phyloP scores from a whole-genome alignment of 2,113 vertebrate species.

The Saimiri boliviensis region DNA sequence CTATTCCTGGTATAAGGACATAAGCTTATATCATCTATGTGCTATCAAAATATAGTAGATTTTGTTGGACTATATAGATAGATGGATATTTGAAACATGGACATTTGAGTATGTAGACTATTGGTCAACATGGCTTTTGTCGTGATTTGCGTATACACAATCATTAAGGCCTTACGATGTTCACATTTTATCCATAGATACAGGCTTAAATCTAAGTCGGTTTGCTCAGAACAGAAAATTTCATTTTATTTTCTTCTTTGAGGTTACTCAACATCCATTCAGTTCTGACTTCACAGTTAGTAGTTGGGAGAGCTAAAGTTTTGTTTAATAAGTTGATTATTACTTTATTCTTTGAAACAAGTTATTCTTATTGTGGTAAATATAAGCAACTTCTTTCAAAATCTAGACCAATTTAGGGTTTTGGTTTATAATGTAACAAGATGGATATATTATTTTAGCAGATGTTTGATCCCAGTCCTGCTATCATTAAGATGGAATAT shows the following conservation, averaged over 20 bases:
- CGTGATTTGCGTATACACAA: not conserved
- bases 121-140: not conserved
- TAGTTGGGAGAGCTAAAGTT: not conserved
- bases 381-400: not conserved
- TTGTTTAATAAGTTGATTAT: slow-evolving; percentile 3
- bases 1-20: not conserved
- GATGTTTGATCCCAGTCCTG: not conserved
- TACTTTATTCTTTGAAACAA: not conserved
- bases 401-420: not conserved
- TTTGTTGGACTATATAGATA: not conserved
- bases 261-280: not conserved
- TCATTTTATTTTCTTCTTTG: not conserved
- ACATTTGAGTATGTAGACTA: not conserved
- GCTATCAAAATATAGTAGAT: not conserved
- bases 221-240: not conserved
- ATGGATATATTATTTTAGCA: not conserved
- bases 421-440: slow-evolving; percentile 2
- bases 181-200: not conserved
- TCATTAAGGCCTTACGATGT: not conserved
- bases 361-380: not conserved
- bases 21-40: not conserved
- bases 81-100: not conserved
- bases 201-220: not conserved
- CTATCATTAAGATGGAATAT: not conserved
- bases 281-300: not conserved